Conservation (phyloP, 2,888 invertebrate species). For the Cephus rjabovi region DNA sequence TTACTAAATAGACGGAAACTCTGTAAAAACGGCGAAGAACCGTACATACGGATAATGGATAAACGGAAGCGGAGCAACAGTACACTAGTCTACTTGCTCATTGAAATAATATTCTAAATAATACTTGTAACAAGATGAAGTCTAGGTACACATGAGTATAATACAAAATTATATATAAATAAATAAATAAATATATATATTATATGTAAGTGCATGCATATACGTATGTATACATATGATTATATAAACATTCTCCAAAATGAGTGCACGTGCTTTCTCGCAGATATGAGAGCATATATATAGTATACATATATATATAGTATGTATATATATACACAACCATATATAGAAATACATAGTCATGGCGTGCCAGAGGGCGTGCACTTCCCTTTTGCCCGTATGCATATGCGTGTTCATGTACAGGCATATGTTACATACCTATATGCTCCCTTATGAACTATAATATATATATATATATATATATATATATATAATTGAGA, state of each 20-base stretch:
- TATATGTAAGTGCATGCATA: background rate
- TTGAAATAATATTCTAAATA: constrained; percentile 60
- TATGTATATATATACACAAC: no score
- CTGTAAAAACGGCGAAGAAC: background rate
- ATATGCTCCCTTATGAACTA: background rate
- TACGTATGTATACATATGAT: background rate
- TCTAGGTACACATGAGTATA: constrained; percentile 44
- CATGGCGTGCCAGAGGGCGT: background rate
- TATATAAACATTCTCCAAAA: background rate
- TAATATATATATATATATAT: constrained; percentile 15
- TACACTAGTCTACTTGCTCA: constrained; percentile 53
- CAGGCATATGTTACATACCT: background rate
- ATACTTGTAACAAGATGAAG: constrained; percentile 42
- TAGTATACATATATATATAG: constrained; percentile 5
- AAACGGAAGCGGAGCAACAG: constrained; percentile 18
- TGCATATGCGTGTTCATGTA: background rate
- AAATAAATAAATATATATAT: constrained; percentile 26
- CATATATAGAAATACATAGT: constrained; percentile 10
- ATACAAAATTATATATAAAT: constrained; percentile 45
- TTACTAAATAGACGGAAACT: background rate
- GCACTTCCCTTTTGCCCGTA: background rate
- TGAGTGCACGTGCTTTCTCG: background rate
- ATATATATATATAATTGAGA: constrained; percentile 16
- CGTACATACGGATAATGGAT: background rate
- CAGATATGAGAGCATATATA: background rate